Percentiles rank a stretch among this genome's conserved stretches.
Conservation (phyloP, 2,797 vertebrate species). For the Falco novaeseelandiae region DNA sequence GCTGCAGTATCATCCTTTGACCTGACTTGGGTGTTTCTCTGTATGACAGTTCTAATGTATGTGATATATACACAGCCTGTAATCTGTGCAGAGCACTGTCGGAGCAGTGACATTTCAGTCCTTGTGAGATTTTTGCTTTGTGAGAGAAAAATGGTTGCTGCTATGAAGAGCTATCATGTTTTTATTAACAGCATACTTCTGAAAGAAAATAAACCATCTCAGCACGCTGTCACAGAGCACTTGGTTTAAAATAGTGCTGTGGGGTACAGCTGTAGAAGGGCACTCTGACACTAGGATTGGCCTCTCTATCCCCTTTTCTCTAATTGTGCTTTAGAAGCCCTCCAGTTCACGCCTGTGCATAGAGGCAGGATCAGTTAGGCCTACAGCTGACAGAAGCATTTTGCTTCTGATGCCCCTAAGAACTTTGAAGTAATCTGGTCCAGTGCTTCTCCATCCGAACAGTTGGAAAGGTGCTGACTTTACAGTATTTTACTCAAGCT, state of each 20-base stretch:
- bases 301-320: not conserved
- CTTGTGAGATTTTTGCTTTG: not conserved
- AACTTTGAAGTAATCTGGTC: not conserved
- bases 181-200: not conserved
- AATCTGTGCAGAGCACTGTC: not conserved
- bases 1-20: not conserved
- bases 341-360: not conserved
- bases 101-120: not conserved
- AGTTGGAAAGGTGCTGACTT: not conserved
- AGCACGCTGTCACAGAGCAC: not conserved
- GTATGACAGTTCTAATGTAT: not conserved
- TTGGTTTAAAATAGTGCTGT: not conserved
- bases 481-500: not conserved
- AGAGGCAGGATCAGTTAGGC: not conserved
- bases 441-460: not conserved
- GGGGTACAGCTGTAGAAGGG: not conserved
- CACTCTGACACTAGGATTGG: not conserved
- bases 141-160: not conserved
- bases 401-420: not conserved
- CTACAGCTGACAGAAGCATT: not conserved
- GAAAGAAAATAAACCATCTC: not conserved
- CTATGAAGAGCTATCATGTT: not conserved
- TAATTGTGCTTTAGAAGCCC: not conserved
- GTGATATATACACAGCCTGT: not conserved
- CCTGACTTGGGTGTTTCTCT: not conserved